Conservation (phyloP, 2,888 invertebrate species). For the Beris morrisii region DNA sequence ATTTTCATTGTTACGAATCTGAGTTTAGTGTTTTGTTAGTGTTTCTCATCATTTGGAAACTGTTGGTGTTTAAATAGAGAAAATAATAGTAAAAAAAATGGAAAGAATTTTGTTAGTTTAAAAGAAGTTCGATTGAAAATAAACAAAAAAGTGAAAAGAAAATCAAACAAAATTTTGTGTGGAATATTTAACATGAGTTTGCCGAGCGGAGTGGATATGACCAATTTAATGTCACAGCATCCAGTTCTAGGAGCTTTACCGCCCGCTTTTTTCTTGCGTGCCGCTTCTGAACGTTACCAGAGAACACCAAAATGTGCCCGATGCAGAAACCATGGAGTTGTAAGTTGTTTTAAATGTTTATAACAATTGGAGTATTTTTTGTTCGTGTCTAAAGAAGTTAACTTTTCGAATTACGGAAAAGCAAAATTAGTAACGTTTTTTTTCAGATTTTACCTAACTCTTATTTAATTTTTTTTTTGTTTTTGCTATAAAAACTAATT, state of each 20-base stretch:
- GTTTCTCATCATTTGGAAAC: background rate
- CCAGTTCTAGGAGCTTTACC: slow-evolving; percentile 80
- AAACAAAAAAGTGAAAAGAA: slow-evolving; percentile 9
- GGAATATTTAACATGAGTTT: slow-evolving; percentile 66
- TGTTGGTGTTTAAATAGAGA: no score
- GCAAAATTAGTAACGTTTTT: no score
- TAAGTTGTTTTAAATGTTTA: slow-evolving; percentile 60
- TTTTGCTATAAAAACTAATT: no score
- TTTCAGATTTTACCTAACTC: no score
- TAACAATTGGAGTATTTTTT: no score
- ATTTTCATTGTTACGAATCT: background rate
- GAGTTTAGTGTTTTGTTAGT: slow-evolving; percentile 1
- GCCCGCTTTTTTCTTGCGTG: slow-evolving; percentile 84
- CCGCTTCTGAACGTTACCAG: slow-evolving; percentile 90
- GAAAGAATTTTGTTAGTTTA: background rate
- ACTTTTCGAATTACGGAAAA: no score
- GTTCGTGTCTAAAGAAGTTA: no score
- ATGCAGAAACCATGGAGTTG: slow-evolving; percentile 96
- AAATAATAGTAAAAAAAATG: background rate
- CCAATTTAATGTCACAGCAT: slow-evolving; percentile 81
- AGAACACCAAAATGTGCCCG: slow-evolving; percentile 96
- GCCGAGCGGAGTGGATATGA: slow-evolving; percentile 83
- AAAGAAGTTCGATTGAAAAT: background rate
- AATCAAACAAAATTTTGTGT: background rate
- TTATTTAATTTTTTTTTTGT: no score